Evolutionary conservation across 2,888 invertebrate genomes (phyloP), one percentile per base, ranked within the genome.

Genomic region (Troides helena): DNA sequence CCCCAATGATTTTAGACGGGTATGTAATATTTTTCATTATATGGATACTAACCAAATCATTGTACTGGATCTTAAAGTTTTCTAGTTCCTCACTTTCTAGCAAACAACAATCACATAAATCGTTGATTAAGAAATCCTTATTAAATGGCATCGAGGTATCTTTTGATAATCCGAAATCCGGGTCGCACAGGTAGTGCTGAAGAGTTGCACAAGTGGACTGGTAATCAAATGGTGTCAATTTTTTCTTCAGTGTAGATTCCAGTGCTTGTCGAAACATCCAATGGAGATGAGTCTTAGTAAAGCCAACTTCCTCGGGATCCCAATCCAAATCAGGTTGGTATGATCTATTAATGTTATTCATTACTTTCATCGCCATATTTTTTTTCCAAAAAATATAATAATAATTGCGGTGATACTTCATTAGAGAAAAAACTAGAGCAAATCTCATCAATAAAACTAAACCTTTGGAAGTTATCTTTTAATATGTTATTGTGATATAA

Each of bases 251-350:
- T 2, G 82, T 67, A 0, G 84, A 80, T 62, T 90, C 86, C 0
- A 92, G 77, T 0, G 92, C 89, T 77, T 86, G 82, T 68, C 88
- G 80, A 65, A 92, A 91, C 92, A 92, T 92, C 90, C 90, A 90
- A 72, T 92, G 90, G 0, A 88, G 70, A 7, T 82, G 73, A 2
- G 74, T 65, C 72, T 81, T 81, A 2, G 85, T 74, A 65, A 86
- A 86, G 6, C 90, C 90, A 0, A 89, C 83, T 0, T 79, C 73
- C 60, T 85, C 72, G 1, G 74, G 60, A 60, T 88, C 80, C 92
- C 92, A 92, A 1, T 74, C 67, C 21, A 92, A 76, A 70, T 92
- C 92, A 8, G 92, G 92, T 71, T 83, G 78, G 70, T 92, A 92
- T 0, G 89, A 87, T 18, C 92, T 92, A 71, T 14, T 65, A 65